Evolutionary conservation across 1,140 invertebrate species (phyloP).

Genomic region (Galleria mellonella): DNA sequence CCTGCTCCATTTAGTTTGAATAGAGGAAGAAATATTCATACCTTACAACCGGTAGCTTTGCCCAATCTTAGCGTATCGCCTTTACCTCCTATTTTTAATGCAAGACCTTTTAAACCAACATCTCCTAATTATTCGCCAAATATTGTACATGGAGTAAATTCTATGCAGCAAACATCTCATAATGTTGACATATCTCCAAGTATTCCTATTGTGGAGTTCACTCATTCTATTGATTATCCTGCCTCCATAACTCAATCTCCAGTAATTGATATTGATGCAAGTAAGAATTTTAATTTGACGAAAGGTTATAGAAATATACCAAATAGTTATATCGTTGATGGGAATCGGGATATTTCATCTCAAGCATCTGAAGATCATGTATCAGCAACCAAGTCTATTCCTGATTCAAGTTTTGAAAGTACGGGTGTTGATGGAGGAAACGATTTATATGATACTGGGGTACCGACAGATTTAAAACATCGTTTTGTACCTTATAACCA

Average conservation of each 20-base stretch:
- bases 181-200: conserved; percentile 76
- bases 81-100: conserved; percentile 75
- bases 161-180: conserved; percentile 27
- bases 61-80: conserved; percentile 73
- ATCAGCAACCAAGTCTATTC: conserved; percentile 45
- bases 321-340: conserved; percentile 46
- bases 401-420: conserved; percentile 60
- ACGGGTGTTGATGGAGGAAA: conserved; percentile 46
- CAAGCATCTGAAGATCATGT: conserved; percentile 69
- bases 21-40: conserved; percentile 61
- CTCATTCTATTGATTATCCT: conserved; percentile 80
- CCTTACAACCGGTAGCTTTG: conserved; percentile 71
- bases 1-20: conserved; percentile 61
- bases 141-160: conserved; percentile 29
- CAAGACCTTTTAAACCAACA: conserved; percentile 67
- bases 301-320: conserved; percentile 56
- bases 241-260: conserved; percentile 78
- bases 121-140: conserved; percentile 20
- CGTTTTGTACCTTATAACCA: conserved; percentile 33
- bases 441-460: conserved; percentile 40
- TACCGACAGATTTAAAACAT: conserved; percentile 34
- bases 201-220: conserved; percentile 77
- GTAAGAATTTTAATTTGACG: conserved; percentile 39
- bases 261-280: conserved; percentile 74
- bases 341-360: conserved; percentile 46